Conservation (phyloP, 2,797 vertebrate genomes). For the Apogon talboti region DNA sequence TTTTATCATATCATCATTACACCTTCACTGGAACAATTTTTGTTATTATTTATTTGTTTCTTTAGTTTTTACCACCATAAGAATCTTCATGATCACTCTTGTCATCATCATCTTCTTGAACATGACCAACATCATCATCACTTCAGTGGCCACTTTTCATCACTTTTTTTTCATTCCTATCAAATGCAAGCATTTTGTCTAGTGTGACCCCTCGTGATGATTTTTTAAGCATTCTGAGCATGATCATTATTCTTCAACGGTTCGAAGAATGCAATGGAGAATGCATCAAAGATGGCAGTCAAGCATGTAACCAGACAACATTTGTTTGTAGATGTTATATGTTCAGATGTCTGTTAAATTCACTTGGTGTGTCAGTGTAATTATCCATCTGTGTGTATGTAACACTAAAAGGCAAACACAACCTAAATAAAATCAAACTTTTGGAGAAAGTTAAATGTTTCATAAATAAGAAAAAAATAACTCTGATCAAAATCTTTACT, state of each 20-base stretch:
- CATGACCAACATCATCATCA: slow-evolving; percentile 5
- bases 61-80: slow-evolving; percentile 1
- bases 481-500: background rate
- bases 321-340: slow-evolving; percentile 76
- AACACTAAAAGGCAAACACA: slow-evolving; percentile 64
- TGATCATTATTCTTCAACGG: slow-evolving; percentile 74
- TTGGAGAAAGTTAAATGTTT: slow-evolving; percentile 1
- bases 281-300: slow-evolving; percentile 68
- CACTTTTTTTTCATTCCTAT: slow-evolving; percentile 43
- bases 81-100: background rate
- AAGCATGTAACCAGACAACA: slow-evolving; percentile 76
- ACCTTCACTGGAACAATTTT: background rate
- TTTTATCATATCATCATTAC: background rate
- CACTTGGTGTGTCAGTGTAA: slow-evolving; percentile 67
- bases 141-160: slow-evolving; percentile 16
- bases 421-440: slow-evolving; percentile 52
- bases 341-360: slow-evolving; percentile 71
- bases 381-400: slow-evolving; percentile 68
- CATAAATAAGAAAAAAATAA: background rate
- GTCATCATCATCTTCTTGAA: slow-evolving; percentile 1
- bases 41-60: background rate
- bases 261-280: slow-evolving; percentile 76
- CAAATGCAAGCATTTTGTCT: slow-evolving; percentile 62
- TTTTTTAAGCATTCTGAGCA: slow-evolving; percentile 77
- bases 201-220: slow-evolving; percentile 64